Conservation (phyloP, 2,888 invertebrate species). For the Rugalucina vietnamica region DNA sequence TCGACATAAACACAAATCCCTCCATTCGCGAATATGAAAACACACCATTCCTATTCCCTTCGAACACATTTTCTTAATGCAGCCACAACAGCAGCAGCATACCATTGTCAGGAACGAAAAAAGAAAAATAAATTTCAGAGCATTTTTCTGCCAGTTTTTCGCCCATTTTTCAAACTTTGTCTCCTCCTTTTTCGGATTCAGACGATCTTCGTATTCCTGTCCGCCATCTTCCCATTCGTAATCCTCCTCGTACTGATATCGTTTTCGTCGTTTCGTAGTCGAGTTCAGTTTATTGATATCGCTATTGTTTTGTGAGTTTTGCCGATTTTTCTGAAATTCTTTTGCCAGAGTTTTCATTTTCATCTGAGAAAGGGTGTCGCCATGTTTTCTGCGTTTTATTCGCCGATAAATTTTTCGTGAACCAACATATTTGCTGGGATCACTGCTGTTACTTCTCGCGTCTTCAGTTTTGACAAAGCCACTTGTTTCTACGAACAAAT, state of each 20-base stretch:
- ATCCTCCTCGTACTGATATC: conserved; percentile 47
- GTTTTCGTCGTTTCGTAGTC: conserved; percentile 1
- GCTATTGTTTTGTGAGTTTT: neutral
- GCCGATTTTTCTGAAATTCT: neutral
- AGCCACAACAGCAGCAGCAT: conserved; percentile 45
- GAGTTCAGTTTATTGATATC: neutral
- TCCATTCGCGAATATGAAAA: conserved; percentile 43
- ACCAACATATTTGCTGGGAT: too few species aligned
- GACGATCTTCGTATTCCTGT: conserved; percentile 37
- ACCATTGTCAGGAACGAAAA: conserved; percentile 49
- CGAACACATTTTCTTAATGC: conserved; percentile 35
- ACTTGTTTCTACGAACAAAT: too few species aligned
- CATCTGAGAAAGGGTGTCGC: conserved; percentile 1
- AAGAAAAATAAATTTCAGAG: conserved; percentile 50
- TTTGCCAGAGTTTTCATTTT: neutral
- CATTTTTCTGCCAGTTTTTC: conserved; percentile 61
- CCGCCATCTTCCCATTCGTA: conserved; percentile 60
- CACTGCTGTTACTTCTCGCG: too few species aligned
- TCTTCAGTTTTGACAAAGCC: too few species aligned
- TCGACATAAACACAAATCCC: conserved; percentile 50
- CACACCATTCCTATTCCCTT: conserved; percentile 25
- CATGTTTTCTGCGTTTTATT: neutral
- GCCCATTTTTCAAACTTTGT: conserved; percentile 49
- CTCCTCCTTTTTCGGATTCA: conserved; percentile 28
- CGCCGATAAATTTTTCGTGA: neutral